Percentiles rank a stretch among this genome's conserved stretches.
Evolutionary conservation across 2,797 vertebrate genomes (phyloP).

Genomic region (Hyperoplus immaculatus): DNA sequence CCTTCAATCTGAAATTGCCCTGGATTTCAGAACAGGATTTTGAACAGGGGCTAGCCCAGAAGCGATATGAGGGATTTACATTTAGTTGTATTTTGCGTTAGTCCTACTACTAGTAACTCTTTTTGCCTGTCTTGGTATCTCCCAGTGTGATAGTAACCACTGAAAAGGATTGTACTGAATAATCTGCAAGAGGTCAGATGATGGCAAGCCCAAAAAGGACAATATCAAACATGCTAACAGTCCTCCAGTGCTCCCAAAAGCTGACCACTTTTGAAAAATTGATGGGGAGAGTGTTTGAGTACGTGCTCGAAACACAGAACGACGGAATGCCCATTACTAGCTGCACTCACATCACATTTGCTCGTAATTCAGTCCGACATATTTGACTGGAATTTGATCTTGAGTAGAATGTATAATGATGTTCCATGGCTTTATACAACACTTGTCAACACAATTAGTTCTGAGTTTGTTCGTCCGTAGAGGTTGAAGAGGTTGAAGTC

Average conservation of each 20-base stretch:
- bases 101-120: not conserved
- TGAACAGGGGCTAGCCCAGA: not conserved
- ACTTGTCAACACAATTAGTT: conserved; percentile 48
- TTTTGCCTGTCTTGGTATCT: not conserved
- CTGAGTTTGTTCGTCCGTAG: not conserved
- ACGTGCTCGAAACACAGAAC: conserved; percentile 48
- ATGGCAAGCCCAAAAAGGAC: conserved; percentile 19
- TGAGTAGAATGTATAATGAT: conserved; percentile 51
- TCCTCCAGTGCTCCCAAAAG: conserved; percentile 18
- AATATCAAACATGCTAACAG: conserved; percentile 18
- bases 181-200: conserved; percentile 10
- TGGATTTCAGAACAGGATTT: not conserved
- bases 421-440: conserved; percentile 30
- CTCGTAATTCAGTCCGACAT: conserved; percentile 62
- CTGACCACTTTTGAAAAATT: conserved; percentile 35
- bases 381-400: conserved; percentile 66
- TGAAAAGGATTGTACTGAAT: conserved; percentile 9
- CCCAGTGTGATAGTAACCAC: not conserved
- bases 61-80: not conserved
- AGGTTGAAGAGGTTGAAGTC: conserved; percentile 39
- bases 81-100: not conserved
- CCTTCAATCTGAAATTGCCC: not conserved
- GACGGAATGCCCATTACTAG: conserved; percentile 47
- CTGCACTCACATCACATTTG: conserved; percentile 52
- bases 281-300: conserved; percentile 23